Evolutionary conservation across 2,797 vertebrate species (phyloP), one percentile per base, ranked within the genome.

Genomic region (Ambastaia sidthimunki): DNA sequence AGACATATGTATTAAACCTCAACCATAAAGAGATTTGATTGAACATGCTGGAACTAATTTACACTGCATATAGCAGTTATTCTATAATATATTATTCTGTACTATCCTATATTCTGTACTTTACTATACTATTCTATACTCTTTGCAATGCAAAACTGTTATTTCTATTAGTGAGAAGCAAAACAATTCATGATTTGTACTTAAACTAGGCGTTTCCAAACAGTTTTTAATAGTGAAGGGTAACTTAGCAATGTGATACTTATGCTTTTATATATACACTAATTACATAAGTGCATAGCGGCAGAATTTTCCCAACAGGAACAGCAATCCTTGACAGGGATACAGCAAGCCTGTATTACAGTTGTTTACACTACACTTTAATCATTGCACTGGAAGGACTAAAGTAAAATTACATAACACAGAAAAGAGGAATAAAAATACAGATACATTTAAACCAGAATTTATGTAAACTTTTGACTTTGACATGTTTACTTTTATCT

Each of bases 401-500:
- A 16, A 18, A 3, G 3, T 11, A 66, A 52, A 50, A 66, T 16
- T 75, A 7, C 18, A 41, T 25, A 16, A 18, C 19, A 66, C 5
- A 50, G 37, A 66, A 76, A 55, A 76, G 2, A 4, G 23, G 19
- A 72, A 72, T 44, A 21, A 18, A 52, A 57, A 21, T 72, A 57
- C 21, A 41, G 37, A 10, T 10, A 41, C 12, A 65, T 67, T 55
- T 63, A 2, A n/a, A 23, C 41, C 34, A 25, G 0, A 0, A 19
- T 66, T 19, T 55, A 3, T 41, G 37, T 41, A 10, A 41, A 28
- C 28, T 28, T 28, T 28, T 28, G n/a, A 37, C 34, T 37, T 37
- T 37, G 37, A 9, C 37, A 41, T 41, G 37, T 41, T 41, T 41
- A 41, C 7, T 41, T 41, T 41, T 41, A 41, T 9, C 37, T 41